Percentiles rank a stretch among this genome's conserved stretches.
These are phyloP conservation scores for Gari tellinella DNA, from an alignment of 2,888 invertebrate species.

Conservation along the genomic window DNA sequence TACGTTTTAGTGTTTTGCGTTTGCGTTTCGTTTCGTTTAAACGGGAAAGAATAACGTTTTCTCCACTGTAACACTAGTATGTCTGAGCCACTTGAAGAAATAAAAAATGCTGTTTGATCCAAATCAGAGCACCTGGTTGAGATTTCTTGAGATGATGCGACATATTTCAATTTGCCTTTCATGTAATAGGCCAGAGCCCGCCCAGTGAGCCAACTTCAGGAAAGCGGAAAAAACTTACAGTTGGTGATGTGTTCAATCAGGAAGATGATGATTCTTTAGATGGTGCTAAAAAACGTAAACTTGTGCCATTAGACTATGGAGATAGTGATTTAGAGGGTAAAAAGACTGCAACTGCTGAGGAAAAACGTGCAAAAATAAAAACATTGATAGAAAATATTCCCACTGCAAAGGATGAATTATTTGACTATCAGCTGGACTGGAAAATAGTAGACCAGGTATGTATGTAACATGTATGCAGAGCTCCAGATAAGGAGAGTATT, in stretches of 20 bases:
- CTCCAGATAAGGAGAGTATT: too few species aligned
- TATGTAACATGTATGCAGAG: too few species aligned
- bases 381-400: slow-evolving; percentile 99
- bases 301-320: slow-evolving; percentile 84
- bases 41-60: too few species aligned
- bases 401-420: slow-evolving; percentile 97
- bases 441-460: slow-evolving; percentile 89
- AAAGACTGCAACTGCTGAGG: slow-evolving; percentile 88
- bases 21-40: too few species aligned
- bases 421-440: slow-evolving; percentile 97
- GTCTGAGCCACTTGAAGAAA: too few species aligned
- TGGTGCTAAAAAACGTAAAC: slow-evolving; percentile 89
- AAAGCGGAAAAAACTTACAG: slow-evolving; percentile 90
- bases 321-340: slow-evolving; percentile 73
- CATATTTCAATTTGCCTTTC: too few species aligned
- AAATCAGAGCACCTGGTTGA: too few species aligned
- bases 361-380: slow-evolving; percentile 98
- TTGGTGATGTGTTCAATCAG: slow-evolving; percentile 94
- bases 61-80: too few species aligned
- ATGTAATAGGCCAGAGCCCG: slow-evolving; percentile 13
- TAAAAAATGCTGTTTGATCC: too few species aligned
- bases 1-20: too few species aligned
- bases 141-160: too few species aligned
- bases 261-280: slow-evolving; percentile 87
- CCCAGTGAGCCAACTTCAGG: slow-evolving; percentile 53